phyloP scores from a whole-genome alignment of 2,113 vertebrate genomes.

The Hemiprocne comata region DNA sequence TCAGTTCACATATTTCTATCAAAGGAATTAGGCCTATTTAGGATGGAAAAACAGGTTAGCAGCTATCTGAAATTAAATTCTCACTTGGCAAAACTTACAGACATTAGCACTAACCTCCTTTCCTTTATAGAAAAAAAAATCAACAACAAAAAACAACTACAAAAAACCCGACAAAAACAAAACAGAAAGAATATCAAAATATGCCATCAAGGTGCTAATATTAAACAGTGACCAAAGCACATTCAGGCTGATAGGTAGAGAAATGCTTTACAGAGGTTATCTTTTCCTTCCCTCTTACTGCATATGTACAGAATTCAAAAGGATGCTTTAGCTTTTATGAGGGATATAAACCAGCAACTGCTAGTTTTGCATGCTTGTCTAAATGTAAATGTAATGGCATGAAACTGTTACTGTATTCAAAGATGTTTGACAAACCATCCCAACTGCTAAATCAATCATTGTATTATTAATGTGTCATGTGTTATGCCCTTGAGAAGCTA shows the following conservation, averaged over 20 bases:
- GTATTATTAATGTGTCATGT: not conserved
- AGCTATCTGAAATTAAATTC: not conserved
- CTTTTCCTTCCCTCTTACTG: not conserved
- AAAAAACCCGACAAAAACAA: not conserved
- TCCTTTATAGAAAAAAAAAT: not conserved
- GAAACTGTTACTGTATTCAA: not conserved
- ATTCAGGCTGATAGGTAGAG: not conserved
- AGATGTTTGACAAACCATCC: not conserved
- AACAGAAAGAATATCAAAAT: not conserved
- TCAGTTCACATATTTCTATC: not conserved
- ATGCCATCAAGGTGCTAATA: not conserved
- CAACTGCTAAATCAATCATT: not conserved
- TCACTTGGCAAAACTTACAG: not conserved
- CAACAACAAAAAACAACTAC: too few relatives aligned
- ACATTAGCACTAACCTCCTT: not conserved
- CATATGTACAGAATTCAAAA: not conserved
- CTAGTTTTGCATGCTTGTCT: not conserved
- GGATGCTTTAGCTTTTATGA: not conserved
- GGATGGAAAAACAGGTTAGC: not conserved
- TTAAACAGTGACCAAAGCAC: not conserved
- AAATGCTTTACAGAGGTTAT: not conserved
- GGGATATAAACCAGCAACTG: not conserved
- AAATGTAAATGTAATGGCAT: conserved; percentile 32
- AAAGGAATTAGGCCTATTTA: not conserved
- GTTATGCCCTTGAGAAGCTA: not conserved